Conservation (phyloP, 2,797 vertebrate species). For the Galagoides demidoff region DNA sequence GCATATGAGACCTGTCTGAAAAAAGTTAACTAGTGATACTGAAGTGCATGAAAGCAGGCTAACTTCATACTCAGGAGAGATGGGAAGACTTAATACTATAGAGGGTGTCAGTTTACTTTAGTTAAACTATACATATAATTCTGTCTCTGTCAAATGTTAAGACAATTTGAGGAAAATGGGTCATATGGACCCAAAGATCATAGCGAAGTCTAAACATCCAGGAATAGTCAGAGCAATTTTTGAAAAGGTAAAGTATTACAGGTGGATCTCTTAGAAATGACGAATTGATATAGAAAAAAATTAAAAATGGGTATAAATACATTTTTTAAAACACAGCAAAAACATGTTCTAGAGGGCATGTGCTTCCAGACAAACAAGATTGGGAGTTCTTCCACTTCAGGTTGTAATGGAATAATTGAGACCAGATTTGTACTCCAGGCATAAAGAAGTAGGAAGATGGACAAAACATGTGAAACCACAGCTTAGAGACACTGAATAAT, state of each 20-base stretch:
- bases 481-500: not conserved
- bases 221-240: not conserved
- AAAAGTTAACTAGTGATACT: not conserved
- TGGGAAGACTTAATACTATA: not conserved
- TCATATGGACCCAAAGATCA: not conserved
- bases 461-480: not conserved
- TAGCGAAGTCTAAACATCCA: not conserved
- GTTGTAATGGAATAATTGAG: not conserved
- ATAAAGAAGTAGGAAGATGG: not conserved
- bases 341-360: not conserved
- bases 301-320: not conserved
- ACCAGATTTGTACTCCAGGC: not conserved
- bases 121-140: not conserved
- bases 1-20: not conserved
- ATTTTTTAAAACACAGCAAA: not conserved
- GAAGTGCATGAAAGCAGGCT: not conserved
- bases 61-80: not conserved
- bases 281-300: not conserved
- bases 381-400: not conserved
- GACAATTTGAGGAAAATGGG: not conserved
- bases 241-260: not conserved
- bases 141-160: not conserved
- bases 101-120: not conserved
- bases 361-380: not conserved
- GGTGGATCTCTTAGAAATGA: not conserved